Conservation (phyloP, 2,888 invertebrate genomes). For the Pelosia muscerda region DNA sequence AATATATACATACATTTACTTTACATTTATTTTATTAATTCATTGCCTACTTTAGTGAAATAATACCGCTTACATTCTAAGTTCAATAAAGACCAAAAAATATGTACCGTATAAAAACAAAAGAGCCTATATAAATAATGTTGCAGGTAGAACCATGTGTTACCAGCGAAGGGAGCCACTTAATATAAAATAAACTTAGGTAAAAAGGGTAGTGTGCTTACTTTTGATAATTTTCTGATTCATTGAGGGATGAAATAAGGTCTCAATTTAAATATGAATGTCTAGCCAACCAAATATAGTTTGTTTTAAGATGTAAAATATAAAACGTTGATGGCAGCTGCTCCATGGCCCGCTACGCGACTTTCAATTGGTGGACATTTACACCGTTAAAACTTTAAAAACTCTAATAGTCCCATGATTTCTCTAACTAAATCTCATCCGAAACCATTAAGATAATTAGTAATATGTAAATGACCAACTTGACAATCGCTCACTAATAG, state of each 20-base stretch:
- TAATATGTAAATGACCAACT: slow-evolving; percentile 55
- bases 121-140: slow-evolving; percentile 4
- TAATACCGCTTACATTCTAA: background rate
- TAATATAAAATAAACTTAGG: slow-evolving; percentile 11
- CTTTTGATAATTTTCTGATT: slow-evolving; percentile 65
- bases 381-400: no score
- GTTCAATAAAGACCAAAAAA: background rate
- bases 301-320: slow-evolving; percentile 17
- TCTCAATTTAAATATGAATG: slow-evolving; percentile 55
- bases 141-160: background rate
- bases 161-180: background rate
- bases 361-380: no score
- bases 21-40: background rate
- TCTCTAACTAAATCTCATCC: slow-evolving; percentile 20
- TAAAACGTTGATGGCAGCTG: background rate
- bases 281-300: slow-evolving; percentile 32
- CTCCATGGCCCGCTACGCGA: no score
- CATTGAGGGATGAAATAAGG: slow-evolving; percentile 67
- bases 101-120: slow-evolving; percentile 3
- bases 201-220: slow-evolving; percentile 22
- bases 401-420: slow-evolving; percentile 1
- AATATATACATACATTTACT: no score
- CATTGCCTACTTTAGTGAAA: background rate
- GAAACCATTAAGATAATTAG: slow-evolving; percentile 34
- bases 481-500: slow-evolving; percentile 58